Conservation (phyloP, 2,888 invertebrate species). For the Eumerus sabulonum region DNA sequence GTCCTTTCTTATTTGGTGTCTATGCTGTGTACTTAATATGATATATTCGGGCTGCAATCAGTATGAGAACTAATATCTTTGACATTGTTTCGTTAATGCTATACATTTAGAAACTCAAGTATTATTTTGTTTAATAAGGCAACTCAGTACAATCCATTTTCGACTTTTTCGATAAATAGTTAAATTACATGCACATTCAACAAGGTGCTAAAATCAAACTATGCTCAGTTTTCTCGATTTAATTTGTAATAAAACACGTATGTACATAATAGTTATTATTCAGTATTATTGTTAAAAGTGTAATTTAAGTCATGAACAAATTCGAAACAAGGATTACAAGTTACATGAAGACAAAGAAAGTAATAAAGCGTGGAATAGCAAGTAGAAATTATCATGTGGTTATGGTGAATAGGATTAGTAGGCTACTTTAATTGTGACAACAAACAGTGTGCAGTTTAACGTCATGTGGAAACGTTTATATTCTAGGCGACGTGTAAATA, state of each 20-base stretch:
- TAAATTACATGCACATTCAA: conserved; percentile 71
- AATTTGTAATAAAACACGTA: too few species aligned
- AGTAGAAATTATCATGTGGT: conserved; percentile 13
- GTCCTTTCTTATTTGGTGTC: conserved; percentile 44
- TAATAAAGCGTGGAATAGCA: conserved; percentile 19
- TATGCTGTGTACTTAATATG: conserved; percentile 24
- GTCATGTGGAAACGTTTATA: conserved; percentile 75
- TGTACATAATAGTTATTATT: too few species aligned
- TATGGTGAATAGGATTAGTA: conserved; percentile 4
- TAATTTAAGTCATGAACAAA: too few species aligned
- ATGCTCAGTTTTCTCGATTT: too few species aligned
- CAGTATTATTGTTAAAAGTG: too few species aligned
- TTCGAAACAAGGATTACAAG: conserved; percentile 5
- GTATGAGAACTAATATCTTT: too few species aligned
- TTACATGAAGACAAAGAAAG: conserved; percentile 64
- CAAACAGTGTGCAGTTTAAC: conserved; percentile 8
- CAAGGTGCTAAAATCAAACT: conserved; percentile 72
- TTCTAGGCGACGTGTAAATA: conserved; percentile 75
- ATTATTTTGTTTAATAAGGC: too few species aligned
- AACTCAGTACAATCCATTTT: too few species aligned
- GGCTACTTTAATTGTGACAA: conserved; percentile 16
- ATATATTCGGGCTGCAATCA: too few species aligned
- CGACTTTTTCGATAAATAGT: too few species aligned
- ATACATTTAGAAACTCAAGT: too few species aligned
- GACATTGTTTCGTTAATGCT: too few species aligned